These are phyloP conservation scores for Atta colombica DNA, from an alignment of 1,140 invertebrate genomes.

Conservation along the genomic window DNA sequence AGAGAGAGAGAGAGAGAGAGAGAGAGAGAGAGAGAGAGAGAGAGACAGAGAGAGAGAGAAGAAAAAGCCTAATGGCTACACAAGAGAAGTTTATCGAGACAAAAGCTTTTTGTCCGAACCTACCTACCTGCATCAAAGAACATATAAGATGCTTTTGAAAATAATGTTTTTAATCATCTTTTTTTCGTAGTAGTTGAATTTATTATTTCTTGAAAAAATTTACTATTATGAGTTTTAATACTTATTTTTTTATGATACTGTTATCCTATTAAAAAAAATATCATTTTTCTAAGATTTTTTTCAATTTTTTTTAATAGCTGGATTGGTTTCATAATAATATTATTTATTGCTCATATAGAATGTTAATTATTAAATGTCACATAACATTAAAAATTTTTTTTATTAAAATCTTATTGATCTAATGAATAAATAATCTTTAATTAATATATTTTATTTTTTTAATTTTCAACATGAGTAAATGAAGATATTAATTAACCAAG, in stretches of 20 bases:
- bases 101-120: conserved; percentile 68
- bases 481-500: too few relatives aligned
- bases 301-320: background rate
- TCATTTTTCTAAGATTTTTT: background rate
- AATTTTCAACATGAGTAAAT: background rate
- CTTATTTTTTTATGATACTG: background rate
- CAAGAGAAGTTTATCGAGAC: conserved; percentile 62
- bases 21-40: background rate
- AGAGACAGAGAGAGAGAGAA: background rate
- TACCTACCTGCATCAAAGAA: conserved; percentile 34
- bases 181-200: background rate
- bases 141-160: background rate
- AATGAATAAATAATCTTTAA: conserved; percentile 2
- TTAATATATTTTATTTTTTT: background rate
- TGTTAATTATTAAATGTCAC: background rate
- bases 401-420: background rate
- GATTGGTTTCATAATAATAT: background rate
- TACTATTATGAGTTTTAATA: background rate
- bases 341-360: background rate
- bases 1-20: background rate
- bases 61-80: conserved; percentile 61
- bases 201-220: background rate
- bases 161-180: background rate
- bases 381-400: background rate
- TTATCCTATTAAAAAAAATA: background rate